Base-by-base conservation (phyloP, 2,888 invertebrate genomes). In the Iphiclides podalirius region DNA sequence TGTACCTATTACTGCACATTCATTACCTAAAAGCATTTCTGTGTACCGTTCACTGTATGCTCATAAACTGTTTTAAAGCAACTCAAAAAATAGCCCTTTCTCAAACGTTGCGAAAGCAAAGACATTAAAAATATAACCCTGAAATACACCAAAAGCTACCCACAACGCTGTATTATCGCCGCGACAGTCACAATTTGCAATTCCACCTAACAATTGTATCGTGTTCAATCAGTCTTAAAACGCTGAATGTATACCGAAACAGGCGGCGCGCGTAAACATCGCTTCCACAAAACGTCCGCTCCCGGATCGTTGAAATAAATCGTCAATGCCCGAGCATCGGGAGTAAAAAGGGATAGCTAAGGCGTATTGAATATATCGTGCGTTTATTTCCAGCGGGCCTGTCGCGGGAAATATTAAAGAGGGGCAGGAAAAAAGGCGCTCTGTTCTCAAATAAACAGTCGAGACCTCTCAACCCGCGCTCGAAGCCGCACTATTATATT, bases 401-500 rank as follows among this genome's bases (percentile, higher is more conserved):
- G 40, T 45, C 40, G n/a, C 12, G 35, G 28, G 28, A 45, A 50
- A 50, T 52, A 55, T 51, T 52, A 43, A 51, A 48, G 46, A 35
- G 35, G 20, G 33, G 38, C 33, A 55, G n/a, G n/a, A 55, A 54
- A 59, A 52, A 43, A 40, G 41, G 26, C 9, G 31, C 20, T 35
- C 23, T 33, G 48, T 26, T 13, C 38, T 35, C 16, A 54, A 53
- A 58, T 53, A 58, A 60, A 58, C 50, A 55, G 43, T 38, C 31
- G 45, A 51, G 48, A 46, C 44, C 52, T 54, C 57, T 56, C 54
- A 53, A 53, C 59, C 47, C 47, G 50, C 52, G 51, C 54, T 49
- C 54, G 45, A 53, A 52, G 58, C 61, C 67, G 40, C 40, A 36
- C 79, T 82, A 86, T 85, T 86, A 85, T 84, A 80, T 67, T 70